phyloP scores from a whole-genome alignment of 2,888 invertebrate species.

The Microplitis manilae region DNA sequence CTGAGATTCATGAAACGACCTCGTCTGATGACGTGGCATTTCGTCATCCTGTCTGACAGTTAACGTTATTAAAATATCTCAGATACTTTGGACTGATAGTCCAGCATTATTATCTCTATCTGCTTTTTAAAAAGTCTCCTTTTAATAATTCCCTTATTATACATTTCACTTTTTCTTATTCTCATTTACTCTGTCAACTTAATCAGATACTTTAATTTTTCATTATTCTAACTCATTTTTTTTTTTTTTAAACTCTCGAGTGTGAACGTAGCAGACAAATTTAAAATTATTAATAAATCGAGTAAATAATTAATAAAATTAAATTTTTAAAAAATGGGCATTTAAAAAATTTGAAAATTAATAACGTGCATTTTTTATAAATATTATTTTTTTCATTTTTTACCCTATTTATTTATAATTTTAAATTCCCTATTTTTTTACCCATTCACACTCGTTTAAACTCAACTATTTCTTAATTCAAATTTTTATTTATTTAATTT shows the following conservation, averaged over 20 bases:
- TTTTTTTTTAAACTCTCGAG: not conserved
- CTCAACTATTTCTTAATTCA: no score
- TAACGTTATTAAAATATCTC: conserved; percentile 51
- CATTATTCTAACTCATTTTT: not conserved
- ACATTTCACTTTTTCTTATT: not conserved
- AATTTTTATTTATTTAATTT: no score
- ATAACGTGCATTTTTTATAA: no score
- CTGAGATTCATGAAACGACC: conserved; percentile 57
- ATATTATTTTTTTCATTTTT: no score
- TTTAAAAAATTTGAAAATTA: no score
- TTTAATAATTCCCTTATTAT: not conserved
- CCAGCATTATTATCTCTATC: not conserved
- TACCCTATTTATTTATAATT: no score
- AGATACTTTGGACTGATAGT: conserved; percentile 21
- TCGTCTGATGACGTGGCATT: conserved; percentile 58
- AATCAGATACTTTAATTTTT: not conserved
- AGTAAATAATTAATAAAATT: no score
- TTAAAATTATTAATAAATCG: no score
- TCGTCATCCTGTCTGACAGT: conserved; percentile 56
- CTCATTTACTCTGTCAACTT: not conserved
- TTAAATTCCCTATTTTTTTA: no score
- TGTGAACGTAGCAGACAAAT: no score
- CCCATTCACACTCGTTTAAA: no score
- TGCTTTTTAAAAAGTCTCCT: not conserved
- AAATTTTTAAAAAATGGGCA: no score